These are phyloP conservation scores for Ariopsis seemanni DNA, from an alignment of 2,113 vertebrate genomes.

Conservation along the genomic window DNA sequence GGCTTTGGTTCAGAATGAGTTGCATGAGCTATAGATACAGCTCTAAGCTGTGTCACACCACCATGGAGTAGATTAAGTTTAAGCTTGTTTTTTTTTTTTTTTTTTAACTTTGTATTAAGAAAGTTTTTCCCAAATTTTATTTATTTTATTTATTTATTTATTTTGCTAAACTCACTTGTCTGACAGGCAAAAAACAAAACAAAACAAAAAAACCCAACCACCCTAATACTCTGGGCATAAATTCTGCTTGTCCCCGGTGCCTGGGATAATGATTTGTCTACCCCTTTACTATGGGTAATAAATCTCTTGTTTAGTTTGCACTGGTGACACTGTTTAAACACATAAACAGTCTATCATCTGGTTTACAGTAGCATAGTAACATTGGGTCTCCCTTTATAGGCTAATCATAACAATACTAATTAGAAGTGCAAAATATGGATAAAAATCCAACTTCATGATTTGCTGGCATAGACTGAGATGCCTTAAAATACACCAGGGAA, in stretches of 20 bases:
- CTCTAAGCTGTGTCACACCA: background rate
- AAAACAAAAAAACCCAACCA: background rate
- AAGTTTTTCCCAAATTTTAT: background rate
- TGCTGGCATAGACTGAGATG: background rate
- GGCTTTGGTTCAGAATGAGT: background rate
- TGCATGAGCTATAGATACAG: background rate
- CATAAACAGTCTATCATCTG: conserved; percentile 58
- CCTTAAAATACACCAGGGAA: background rate
- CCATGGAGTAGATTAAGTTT: background rate
- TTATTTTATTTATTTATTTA: background rate
- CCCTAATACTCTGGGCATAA: background rate
- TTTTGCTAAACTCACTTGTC: background rate
- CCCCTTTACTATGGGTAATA: background rate
- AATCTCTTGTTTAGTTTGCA: conserved; percentile 12
- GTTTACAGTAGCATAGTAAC: conserved; percentile 39
- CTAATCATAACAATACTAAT: conserved; percentile 54
- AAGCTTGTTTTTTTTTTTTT: background rate
- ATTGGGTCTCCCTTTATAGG: conserved; percentile 25
- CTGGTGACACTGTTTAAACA: conserved; percentile 2
- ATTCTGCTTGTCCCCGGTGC: background rate
- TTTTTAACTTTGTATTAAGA: background rate
- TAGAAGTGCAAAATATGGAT: background rate
- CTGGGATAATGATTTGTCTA: background rate
- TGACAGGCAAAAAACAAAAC: background rate
- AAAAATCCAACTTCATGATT: background rate